A percentile compares a stretch with the other conserved stretches of the same genome.
Conservation (phyloP, 1,140 invertebrate species). For the Heliconius hermathena region DNA sequence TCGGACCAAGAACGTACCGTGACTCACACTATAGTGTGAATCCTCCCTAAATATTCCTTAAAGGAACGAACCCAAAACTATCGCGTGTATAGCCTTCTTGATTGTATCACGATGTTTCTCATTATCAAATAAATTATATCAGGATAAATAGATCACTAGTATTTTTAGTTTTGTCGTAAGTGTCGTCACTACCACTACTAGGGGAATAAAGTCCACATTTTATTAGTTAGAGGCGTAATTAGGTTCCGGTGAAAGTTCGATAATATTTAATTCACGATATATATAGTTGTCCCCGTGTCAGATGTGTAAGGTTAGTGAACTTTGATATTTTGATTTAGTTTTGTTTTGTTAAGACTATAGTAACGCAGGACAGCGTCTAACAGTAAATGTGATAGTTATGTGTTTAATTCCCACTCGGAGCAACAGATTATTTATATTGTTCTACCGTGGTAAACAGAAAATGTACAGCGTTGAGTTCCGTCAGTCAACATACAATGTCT, state of each 20-base stretch:
- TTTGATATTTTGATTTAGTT: conserved; percentile 1
- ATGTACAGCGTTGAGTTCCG: no score
- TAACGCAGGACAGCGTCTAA: no score
- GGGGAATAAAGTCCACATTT: conserved; percentile 38
- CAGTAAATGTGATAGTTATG: no score
- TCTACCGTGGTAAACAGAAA: no score
- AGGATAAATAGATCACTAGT: neutral
- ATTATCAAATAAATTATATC: neutral
- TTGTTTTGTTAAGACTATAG: neutral
- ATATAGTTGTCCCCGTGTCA: conserved; percentile 19
- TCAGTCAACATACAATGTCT: no score
- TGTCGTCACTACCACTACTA: neutral
- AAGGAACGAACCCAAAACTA: no score
- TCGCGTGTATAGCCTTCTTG: neutral
- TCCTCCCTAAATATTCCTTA: no score
- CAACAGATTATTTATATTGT: no score
- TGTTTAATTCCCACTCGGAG: no score
- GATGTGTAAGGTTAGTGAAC: neutral
- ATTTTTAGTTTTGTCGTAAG: neutral
- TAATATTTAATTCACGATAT: conserved; percentile 37
- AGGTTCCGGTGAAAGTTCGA: conserved; percentile 45
- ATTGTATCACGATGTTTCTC: neutral
- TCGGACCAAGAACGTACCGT: no score
- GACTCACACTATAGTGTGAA: no score
- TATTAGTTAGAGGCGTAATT: conserved; percentile 43